Evolutionary conservation across 2,888 invertebrate species (phyloP), one percentile per base, ranked within the genome.

Genomic region (Macrosoma leucophasiata): DNA sequence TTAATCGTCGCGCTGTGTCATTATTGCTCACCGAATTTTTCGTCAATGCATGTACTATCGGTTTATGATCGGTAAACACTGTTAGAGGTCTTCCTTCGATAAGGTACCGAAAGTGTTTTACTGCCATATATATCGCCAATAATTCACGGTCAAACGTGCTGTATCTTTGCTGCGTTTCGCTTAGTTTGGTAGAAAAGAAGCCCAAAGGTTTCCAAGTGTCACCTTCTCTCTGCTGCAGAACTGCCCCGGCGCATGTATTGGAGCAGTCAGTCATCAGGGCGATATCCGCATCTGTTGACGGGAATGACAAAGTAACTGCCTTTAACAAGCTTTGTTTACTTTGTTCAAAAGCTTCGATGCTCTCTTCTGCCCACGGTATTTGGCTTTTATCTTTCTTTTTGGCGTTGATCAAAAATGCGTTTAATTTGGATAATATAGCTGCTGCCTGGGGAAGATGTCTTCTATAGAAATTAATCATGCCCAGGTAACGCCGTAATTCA

Each of bases 401-500:
- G 2, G 41, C 6, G 9, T 40, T 40, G 8, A 33, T 39, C 7
- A 40, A 19, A 26, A 29, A 40, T 3, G 6, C 27, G 12, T 39
- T 36, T n/a, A 43, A 30, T 4, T 8, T 9, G 4, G 18, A 12
- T 10, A 33, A 33, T 12, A 21, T 29, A 13, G 27, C 13, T 1
- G 32, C 36, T 1, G 42, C 40, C 3, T 28, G 14, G 2, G 42
- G 42, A 8, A 50, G 10, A 25, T 41, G 37, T 6, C 12, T 9
- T 5, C 42, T 29, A 23, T 50, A 50, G 20, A 50, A 47, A 27
- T 50, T 50, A 5, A 44, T 5, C 46, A 45, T 49, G 1, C 43
- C 46, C 10, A 45, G 10, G 32, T 45, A 50, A 11, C 45, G 14
- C 9, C 46, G 26, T 17, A 47, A 27, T 15, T 42, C 26, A 7